Evolutionary conservation across 2,797 vertebrate species (phyloP).

Genomic region (Dermochelys coriacea): DNA sequence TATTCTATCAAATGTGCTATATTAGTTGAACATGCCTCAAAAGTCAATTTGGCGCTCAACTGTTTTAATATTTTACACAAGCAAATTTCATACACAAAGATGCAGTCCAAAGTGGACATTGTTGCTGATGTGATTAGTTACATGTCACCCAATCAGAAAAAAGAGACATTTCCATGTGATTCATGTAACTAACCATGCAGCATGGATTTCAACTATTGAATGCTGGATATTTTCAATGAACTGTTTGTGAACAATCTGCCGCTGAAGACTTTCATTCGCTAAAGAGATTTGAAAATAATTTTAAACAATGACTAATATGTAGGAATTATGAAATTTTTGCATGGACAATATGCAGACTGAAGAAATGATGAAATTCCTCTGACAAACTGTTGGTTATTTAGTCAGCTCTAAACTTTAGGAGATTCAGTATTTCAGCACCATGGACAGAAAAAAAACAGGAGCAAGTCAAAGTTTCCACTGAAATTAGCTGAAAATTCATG

Average conservation of each 20-base stretch:
- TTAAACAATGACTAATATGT: background rate
- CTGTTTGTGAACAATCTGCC: background rate
- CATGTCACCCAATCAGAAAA: constrained; percentile 34
- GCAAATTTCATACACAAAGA: constrained; percentile 69
- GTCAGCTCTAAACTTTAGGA: constrained; percentile 44
- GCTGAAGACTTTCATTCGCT: background rate
- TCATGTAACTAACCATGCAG: background rate
- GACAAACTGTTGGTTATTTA: constrained; percentile 5
- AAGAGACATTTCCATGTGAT: constrained; percentile 42
- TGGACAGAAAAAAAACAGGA: constrained; percentile 70
- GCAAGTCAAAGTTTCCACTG: constrained; percentile 46
- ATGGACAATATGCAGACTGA: background rate
- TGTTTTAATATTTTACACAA: constrained; percentile 73
- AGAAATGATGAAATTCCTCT: constrained; percentile 6
- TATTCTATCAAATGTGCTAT: constrained; percentile 70
- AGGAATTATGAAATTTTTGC: constrained; percentile 4
- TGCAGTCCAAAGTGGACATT: constrained; percentile 50
- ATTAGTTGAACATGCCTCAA: constrained; percentile 63
- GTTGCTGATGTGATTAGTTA: constrained; percentile 64
- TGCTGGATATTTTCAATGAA: background rate
- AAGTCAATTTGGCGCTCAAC: constrained; percentile 74
- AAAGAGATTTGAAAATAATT: constrained; percentile 17
- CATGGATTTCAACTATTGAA: constrained; percentile 9
- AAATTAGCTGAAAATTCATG: constrained; percentile 24
- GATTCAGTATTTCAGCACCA: constrained; percentile 58